Conservation (phyloP, 2,888 invertebrate genomes). For the Mystacides longicornis region DNA sequence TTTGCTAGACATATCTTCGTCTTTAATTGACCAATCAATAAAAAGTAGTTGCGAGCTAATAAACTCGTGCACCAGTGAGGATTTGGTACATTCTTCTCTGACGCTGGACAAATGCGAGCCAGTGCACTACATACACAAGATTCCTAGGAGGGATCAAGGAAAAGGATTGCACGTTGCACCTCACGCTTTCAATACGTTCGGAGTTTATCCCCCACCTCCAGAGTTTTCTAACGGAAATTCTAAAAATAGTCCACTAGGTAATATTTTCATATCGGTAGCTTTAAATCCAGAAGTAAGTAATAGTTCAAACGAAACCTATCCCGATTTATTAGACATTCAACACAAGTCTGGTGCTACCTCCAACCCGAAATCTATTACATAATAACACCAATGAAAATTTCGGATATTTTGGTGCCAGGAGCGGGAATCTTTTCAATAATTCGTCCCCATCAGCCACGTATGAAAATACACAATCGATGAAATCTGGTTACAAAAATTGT, state of each 20-base stretch:
- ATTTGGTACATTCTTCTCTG: slow-evolving; percentile 34
- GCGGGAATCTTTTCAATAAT: no score
- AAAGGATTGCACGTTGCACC: slow-evolving; percentile 37
- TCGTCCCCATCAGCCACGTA: slow-evolving; percentile 1
- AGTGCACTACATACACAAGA: slow-evolving; percentile 24
- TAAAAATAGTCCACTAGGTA: slow-evolving; percentile 55
- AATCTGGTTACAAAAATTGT: not conserved
- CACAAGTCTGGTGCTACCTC: slow-evolving; percentile 43
- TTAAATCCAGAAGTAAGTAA: slow-evolving; percentile 64
- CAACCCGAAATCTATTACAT: no score
- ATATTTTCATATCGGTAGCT: slow-evolving; percentile 79
- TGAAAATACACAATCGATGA: not conserved
- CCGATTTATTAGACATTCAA: slow-evolving; percentile 66
- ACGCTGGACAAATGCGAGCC: slow-evolving; percentile 32
- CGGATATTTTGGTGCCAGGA: no score
- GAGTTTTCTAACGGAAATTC: slow-evolving; percentile 44
- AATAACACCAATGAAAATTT: no score
- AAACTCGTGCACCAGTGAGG: slow-evolving; percentile 56
- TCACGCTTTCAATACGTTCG: slow-evolving; percentile 38
- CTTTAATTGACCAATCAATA: slow-evolving; percentile 52
- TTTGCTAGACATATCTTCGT: slow-evolving; percentile 71
- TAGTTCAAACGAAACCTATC: slow-evolving; percentile 60
- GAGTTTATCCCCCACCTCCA: slow-evolving; percentile 42
- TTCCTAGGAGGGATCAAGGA: slow-evolving; percentile 30
- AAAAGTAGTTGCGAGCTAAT: slow-evolving; percentile 57